Percentiles rank a stretch among this genome's conserved stretches.
These are phyloP conservation scores for Caradrina clavipalpis DNA, from an alignment of 2,888 invertebrate species.

Conservation along the genomic window DNA sequence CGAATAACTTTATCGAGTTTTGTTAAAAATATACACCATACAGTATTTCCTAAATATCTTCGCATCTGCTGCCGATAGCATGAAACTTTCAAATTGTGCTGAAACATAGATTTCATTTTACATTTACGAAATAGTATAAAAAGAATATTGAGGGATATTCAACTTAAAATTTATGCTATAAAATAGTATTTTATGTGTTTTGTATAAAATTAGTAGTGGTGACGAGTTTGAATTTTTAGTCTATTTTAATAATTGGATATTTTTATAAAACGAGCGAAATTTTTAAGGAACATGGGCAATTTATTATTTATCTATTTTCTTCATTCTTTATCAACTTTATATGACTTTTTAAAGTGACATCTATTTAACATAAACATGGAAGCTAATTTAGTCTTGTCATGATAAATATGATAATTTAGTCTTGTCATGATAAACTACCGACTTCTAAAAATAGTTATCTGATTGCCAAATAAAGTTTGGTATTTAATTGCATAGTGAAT, in stretches of 20 bases:
- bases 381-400: neutral
- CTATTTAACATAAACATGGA: neutral
- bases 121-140: constrained; percentile 64
- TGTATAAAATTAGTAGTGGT: constrained; percentile 24
- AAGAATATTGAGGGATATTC: constrained; percentile 53
- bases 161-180: constrained; percentile 50
- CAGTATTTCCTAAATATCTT: constrained; percentile 61
- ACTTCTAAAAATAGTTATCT: neutral
- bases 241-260: constrained; percentile 8
- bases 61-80: constrained; percentile 66
- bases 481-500: constrained; percentile 5
- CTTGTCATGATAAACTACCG: constrained; percentile 23
- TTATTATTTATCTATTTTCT: neutral
- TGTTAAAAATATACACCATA: constrained; percentile 43
- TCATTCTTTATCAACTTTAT: neutral
- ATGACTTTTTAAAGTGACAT: neutral
- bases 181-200: constrained; percentile 45
- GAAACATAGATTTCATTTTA: constrained; percentile 67
- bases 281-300: neutral
- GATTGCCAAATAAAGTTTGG: constrained; percentile 3
- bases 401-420: neutral
- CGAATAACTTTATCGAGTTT: constrained; percentile 38
- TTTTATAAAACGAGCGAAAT: neutral
- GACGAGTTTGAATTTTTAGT: constrained; percentile 19
- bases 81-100: constrained; percentile 60